Evolutionary conservation across 2,888 invertebrate genomes (phyloP).

Genomic region (Lasius platythorax): DNA sequence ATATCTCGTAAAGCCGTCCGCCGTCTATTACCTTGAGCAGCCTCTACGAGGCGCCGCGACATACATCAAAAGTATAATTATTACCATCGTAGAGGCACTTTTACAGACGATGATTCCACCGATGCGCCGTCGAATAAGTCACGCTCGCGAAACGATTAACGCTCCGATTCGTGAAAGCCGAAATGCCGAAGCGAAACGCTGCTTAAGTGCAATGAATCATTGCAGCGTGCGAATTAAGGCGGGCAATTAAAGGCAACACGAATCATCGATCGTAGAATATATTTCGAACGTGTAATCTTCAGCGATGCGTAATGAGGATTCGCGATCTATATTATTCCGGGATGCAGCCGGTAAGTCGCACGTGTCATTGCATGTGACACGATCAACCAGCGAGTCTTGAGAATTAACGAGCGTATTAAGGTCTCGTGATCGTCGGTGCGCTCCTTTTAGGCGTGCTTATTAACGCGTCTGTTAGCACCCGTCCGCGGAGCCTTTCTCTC

Average conservation of each 20-base stretch:
- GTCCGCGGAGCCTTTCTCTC: background rate
- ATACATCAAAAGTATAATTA: constrained; percentile 78
- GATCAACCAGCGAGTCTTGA: constrained; percentile 10
- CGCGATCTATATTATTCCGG: background rate
- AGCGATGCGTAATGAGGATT: background rate
- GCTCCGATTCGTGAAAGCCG: constrained; percentile 1
- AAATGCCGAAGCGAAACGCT: background rate
- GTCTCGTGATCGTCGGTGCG: background rate
- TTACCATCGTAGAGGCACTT: constrained; percentile 67
- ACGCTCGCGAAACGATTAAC: constrained; percentile 16
- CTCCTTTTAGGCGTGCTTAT: constrained; percentile 43
- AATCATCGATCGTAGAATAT: background rate
- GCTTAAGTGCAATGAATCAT: background rate
- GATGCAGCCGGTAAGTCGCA: background rate
- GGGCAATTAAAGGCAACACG: background rate
- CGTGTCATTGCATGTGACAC: constrained; percentile 3
- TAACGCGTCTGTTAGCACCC: constrained; percentile 50
- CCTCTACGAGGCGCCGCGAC: constrained; percentile 74
- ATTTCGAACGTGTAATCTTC: background rate
- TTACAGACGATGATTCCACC: constrained; percentile 61
- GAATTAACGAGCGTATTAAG: constrained; percentile 8
- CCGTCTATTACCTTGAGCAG: constrained; percentile 49
- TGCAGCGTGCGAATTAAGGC: background rate
- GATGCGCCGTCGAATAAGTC: constrained; percentile 12
- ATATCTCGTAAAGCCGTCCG: constrained; percentile 36